Conservation (phyloP, 2,888 invertebrate species). For the Byasa hedistus region DNA sequence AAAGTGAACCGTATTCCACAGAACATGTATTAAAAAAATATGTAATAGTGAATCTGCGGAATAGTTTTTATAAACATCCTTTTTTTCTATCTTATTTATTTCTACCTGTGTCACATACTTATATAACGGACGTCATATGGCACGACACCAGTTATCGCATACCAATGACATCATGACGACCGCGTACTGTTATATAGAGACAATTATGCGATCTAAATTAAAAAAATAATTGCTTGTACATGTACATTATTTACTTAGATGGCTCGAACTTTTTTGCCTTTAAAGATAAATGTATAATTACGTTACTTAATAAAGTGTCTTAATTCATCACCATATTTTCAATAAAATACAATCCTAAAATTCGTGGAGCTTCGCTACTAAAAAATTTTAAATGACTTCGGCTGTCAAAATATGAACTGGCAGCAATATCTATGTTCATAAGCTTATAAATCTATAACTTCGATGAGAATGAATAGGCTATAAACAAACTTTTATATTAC, state of each 20-base stretch:
- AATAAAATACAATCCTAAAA: too few species aligned
- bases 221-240: slow-evolving; percentile 41
- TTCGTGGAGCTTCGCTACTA: too few species aligned
- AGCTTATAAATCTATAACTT: background rate
- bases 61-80: background rate
- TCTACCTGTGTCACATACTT: slow-evolving; percentile 38
- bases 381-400: background rate
- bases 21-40: background rate
- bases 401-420: background rate
- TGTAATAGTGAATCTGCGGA: background rate
- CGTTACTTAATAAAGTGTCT: too few species aligned
- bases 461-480: slow-evolving; percentile 11
- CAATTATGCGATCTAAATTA: slow-evolving; percentile 61
- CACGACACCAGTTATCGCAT: slow-evolving; percentile 64
- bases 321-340: too few species aligned
- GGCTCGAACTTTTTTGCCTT: too few species aligned
- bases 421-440: background rate
- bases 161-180: slow-evolving; percentile 72
- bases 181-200: slow-evolving; percentile 68
- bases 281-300: too few species aligned
- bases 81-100: background rate
- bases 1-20: background rate
- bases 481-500: slow-evolving; percentile 1
- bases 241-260: too few species aligned
- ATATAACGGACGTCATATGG: slow-evolving; percentile 50